Base-by-base conservation (phyloP, 2,797 vertebrate species). In the Notolepis coatsorum region DNA sequence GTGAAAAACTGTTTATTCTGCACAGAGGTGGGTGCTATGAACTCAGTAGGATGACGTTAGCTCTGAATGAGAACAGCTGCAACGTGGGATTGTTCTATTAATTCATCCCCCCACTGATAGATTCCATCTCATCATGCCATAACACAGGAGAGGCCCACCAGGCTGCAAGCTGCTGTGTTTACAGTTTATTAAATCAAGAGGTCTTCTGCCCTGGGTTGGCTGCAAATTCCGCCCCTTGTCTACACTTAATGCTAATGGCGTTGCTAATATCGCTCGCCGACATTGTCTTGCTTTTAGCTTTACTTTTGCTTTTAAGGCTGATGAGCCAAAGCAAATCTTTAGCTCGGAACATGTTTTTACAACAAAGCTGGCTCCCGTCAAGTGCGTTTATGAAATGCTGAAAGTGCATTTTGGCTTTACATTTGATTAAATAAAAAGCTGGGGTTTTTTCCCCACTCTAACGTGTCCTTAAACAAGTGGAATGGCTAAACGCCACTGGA, bases 21-120 rank as follows among this genome's bases (percentile, higher is more conserved):
- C 51, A 61, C 24, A 39, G 39, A 57, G 63, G 45, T 0, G 3
- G 60, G 45, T 46, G 50, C 66, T 53, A 56, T 59, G 53, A 81
- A 61, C 78, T 53, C 77, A 59, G 78, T 56, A 23, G 35, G 73
- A 42, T 1, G 31, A n/a, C n/a, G n/a, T n/a, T n/a, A n/a, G 59
- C 66, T 67, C 56, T 28, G 69, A 81, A 77, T 77, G 65, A 82
- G 71, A 79, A 53, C 72, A 54, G 51, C 64, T 72, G 51, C 69
- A 76, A 57, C 46, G 61, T 39, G 48, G 61, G 63, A 77, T 77
- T 50, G 65, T 70, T 65, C 55, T 53, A 47, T 74, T 81, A 67
- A 77, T 79, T 81, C 68, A 55, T 64, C 70, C 66, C n/a, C 75
- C 77, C 23, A 55, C 75, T 76, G 79, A 76, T 78, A 61, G 71